Evolutionary conservation across 37 sponge, comb jelly and placozoan genomes (phyloP), one percentile per base, ranked within the genome.

Genomic region (Aphrocallistes beatrix): DNA sequence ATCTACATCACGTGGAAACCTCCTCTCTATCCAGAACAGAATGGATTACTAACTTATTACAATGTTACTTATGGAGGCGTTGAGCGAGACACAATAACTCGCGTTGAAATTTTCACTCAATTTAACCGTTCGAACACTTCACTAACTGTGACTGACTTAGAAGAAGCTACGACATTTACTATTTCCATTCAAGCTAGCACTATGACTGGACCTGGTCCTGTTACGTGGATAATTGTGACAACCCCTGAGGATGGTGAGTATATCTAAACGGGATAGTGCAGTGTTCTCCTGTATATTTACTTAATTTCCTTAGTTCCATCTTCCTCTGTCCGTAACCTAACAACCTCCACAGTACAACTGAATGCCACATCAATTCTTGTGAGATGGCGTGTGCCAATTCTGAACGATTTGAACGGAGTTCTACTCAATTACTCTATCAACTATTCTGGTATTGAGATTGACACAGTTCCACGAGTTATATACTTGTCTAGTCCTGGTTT

Each of bases 271-370:
- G n/a, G n/a, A n/a, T n/a, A n/a, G n/a, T n/a, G n/a, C n/a, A n/a
- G n/a, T n/a, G n/a, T n/a, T n/a, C n/a, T n/a, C n/a, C n/a, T n/a
- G n/a, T n/a, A n/a, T n/a, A n/a, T n/a, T n/a, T n/a, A n/a, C n/a
- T n/a, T n/a, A n/a, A n/a, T n/a, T n/a, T n/a, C n/a, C n/a, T 60
- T 60, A 60, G 75, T 60, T 60, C 75, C 75, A 25, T 60, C 75
- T 13, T 19, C 75, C 8, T 60, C 75, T 60, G 75, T 60, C 34
- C 75, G 75, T 60, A 60, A 60, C 75, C 75, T 60, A 60, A 60
- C 75, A 60, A 60, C 75, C 10, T 19, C 75, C 10, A 60, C 75
- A 60, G 21, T 6, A 60, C 32, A 60, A 32, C 75, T 25, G 75
- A 60, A 60, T 60, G 75, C 75, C n/a, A 60, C 75, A 60, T 60